Percentiles rank a stretch among this genome's conserved stretches.
Conservation (phyloP, 2,113 vertebrate genomes). For the Labeo catla region DNA sequence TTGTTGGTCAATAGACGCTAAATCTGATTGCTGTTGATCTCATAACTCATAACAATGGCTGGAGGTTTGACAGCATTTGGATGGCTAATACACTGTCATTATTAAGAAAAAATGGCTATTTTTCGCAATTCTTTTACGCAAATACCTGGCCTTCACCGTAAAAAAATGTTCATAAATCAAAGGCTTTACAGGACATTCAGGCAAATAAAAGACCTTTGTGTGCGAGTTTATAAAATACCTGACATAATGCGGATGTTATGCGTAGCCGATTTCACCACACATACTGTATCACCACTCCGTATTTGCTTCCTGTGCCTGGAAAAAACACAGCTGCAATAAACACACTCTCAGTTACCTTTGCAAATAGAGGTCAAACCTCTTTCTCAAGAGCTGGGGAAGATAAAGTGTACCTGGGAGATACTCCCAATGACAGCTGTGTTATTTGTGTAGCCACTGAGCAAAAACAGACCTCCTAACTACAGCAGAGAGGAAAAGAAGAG, state of each 20-base stretch:
- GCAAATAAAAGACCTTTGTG: neutral
- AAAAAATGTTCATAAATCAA: neutral
- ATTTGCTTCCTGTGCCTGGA: constrained; percentile 37
- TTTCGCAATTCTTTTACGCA: neutral
- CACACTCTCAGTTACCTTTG: constrained; percentile 52
- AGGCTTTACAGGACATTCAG: neutral
- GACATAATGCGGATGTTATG: constrained; percentile 18
- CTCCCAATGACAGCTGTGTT: constrained; percentile 58
- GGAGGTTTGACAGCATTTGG: neutral
- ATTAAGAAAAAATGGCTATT: constrained; percentile 23
- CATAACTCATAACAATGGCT: constrained; percentile 23
- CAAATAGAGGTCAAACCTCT: constrained; percentile 56
- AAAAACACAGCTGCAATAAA: constrained; percentile 56
- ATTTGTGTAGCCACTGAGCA: constrained; percentile 61
- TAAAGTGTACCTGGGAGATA: constrained; percentile 58
- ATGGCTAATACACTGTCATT: constrained; percentile 15
- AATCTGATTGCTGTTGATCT: constrained; percentile 43
- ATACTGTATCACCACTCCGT: neutral
- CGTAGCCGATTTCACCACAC: neutral
- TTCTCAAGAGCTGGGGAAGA: constrained; percentile 54
- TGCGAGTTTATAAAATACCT: constrained; percentile 16
- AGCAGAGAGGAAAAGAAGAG: constrained; percentile 48
- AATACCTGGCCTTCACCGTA: neutral
- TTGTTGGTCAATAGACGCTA: constrained; percentile 33
- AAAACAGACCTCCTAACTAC: constrained; percentile 58